A percentile compares a stretch with the other conserved stretches of the same genome.
phyloP scores from a whole-genome alignment of 2,888 invertebrate species.

The Xanthorhoe designata region DNA sequence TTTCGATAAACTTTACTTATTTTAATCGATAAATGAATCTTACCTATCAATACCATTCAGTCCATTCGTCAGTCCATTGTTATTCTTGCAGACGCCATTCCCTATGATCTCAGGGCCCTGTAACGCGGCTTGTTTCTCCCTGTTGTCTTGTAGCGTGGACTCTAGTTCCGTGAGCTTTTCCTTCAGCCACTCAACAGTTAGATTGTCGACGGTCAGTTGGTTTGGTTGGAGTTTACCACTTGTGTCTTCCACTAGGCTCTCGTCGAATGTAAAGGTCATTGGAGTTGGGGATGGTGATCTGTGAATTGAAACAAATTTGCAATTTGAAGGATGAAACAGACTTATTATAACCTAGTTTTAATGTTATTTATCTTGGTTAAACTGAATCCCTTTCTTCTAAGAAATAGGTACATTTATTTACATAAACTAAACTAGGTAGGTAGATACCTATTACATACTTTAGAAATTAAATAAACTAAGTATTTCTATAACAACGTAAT shows the following conservation, averaged over 20 bases:
- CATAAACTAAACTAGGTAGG: no score
- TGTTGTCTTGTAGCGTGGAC: slow-evolving; percentile 90
- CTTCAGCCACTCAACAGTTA: slow-evolving; percentile 95
- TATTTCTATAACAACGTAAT: no score
- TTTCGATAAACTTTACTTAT: no score
- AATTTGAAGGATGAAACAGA: neutral
- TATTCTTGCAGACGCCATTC: slow-evolving; percentile 81
- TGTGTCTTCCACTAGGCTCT: slow-evolving; percentile 94
- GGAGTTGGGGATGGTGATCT: slow-evolving; percentile 93
- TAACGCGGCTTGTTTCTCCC: slow-evolving; percentile 88
- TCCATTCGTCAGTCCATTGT: slow-evolving; percentile 82
- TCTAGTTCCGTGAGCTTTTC: slow-evolving; percentile 92
- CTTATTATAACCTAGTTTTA: no score
- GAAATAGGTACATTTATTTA: no score
- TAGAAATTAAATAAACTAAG: no score
- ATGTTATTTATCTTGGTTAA: no score
- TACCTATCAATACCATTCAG: slow-evolving; percentile 84
- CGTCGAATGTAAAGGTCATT: slow-evolving; percentile 93
- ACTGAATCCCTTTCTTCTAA: no score
- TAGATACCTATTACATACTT: no score
- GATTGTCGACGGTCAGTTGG: slow-evolving; percentile 95
- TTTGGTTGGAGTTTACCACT: slow-evolving; percentile 95
- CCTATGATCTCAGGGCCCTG: slow-evolving; percentile 83
- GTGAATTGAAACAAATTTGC: slow-evolving; percentile 36
- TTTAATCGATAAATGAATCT: slow-evolving; percentile 11